Conservation (phyloP, 2,113 vertebrate genomes). For the Plecturocebus donacophilus region DNA sequence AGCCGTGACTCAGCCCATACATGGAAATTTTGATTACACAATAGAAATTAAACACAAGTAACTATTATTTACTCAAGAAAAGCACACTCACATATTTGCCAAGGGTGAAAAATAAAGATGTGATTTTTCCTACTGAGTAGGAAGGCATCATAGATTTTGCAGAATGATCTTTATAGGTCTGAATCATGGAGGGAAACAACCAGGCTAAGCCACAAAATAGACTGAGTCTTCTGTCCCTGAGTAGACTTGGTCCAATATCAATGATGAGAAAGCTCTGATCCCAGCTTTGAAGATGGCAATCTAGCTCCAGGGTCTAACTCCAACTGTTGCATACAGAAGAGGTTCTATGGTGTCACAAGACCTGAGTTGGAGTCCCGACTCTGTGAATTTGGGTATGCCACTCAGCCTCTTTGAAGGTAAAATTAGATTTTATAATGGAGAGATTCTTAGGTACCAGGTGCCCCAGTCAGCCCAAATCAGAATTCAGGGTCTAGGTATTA, state of each 20-base stretch:
- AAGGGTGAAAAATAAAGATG: constrained; percentile 40
- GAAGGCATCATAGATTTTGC: background rate
- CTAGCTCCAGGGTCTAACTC: background rate
- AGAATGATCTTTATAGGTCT: constrained; percentile 28
- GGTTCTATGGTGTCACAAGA: background rate
- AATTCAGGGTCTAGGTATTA: background rate
- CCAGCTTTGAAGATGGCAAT: background rate
- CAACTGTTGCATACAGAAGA: background rate
- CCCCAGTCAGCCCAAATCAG: background rate
- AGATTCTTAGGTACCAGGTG: background rate
- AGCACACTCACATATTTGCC: constrained; percentile 42
- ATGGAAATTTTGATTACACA: constrained; percentile 45
- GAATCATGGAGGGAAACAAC: background rate
- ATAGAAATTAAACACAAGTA: constrained; percentile 65
- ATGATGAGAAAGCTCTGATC: background rate
- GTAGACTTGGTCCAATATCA: background rate
- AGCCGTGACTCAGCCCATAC: constrained; percentile 34
- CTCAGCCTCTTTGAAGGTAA: background rate
- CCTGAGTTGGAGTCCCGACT: background rate
- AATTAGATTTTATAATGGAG: background rate
- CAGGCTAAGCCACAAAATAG: background rate
- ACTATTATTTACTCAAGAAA: constrained; percentile 64
- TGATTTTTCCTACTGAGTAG: background rate
- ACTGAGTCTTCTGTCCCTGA: background rate
- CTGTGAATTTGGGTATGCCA: background rate